Evolutionary conservation across 1,140 invertebrate species (phyloP), one percentile per base, ranked within the genome.

Genomic region (Dufourea novaeangliae): DNA sequence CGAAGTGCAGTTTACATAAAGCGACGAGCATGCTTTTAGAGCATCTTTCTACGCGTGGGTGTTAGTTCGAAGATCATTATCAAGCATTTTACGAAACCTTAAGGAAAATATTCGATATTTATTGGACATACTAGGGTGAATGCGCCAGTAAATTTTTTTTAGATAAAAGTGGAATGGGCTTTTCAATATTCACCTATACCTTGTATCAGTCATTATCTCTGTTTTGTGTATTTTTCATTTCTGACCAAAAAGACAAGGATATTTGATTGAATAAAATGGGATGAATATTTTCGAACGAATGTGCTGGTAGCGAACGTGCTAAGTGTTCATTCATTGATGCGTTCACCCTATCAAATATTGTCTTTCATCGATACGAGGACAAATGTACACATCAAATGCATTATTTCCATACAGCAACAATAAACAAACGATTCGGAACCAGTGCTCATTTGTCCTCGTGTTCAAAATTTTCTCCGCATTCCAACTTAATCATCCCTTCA

Each of bases 1-100:
- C 7, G 17, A 6, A 25, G 14, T 68, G 25, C 32, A 2, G 10
- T 27, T 41, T 39, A 41, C n/a, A 56, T 8, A 14, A 70, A 77
- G 73, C 59, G 32, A 27, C 11, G n/a, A 14, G 27, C 25, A 12
- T 67, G 11, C n/a, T 29, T n/a, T 22, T 14, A 41, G 63, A 77
- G 41, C 50, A 10, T 25, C 52, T 70, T 7, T 46, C n/a, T 12
- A 10, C 22, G 56, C n/a, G 52, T 70, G 44, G 17, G 50, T 32
- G 27, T 68, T 79, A 69, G 44, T 29, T 39, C 2, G 2, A 56
- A 29, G 17, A 4, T 56, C 6, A 25, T 62, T 39, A 34, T 10
- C 11, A 39, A 62, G 59, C n/a, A 11, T 56, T 17, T 20, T 2
- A n/a, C n/a, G 7, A 3, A n/a, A 50, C 8, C n/a, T 22, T 7